Evolutionary conservation across 2,113 vertebrate species (phyloP).

Genomic region (Elanoides forficatus): DNA sequence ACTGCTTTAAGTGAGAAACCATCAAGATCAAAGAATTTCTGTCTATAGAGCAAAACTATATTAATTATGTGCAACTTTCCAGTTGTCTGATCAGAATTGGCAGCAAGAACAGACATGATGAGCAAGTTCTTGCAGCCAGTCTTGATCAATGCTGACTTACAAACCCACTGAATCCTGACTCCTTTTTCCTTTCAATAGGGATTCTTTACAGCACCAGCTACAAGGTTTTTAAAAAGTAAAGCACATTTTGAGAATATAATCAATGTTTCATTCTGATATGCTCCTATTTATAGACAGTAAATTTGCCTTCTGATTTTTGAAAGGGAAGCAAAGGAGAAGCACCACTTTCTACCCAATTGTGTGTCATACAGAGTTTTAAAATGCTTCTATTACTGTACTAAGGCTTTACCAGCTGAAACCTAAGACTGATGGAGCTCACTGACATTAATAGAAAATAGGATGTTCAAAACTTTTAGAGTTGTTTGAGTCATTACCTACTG

Average conservation of each 20-base stretch:
- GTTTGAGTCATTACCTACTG: background rate
- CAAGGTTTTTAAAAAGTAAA: background rate
- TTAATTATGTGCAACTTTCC: background rate
- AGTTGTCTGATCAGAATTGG: constrained; percentile 10
- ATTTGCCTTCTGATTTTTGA: background rate
- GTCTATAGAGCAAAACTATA: background rate
- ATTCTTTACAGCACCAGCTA: background rate
- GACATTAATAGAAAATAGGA: background rate
- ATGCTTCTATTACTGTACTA: background rate
- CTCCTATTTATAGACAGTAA: background rate
- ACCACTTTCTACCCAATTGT: background rate
- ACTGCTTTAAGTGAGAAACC: background rate
- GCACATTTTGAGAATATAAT: background rate
- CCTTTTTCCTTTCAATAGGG: background rate
- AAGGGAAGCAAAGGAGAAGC: background rate
- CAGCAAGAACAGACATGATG: background rate
- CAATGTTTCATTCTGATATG: background rate
- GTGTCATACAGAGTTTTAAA: background rate
- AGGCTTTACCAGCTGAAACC: background rate
- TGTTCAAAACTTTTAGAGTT: background rate
- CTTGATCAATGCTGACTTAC: background rate
- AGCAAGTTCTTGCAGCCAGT: background rate
- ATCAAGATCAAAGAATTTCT: background rate
- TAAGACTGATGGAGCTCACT: background rate
- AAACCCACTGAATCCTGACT: background rate